phyloP scores from a whole-genome alignment of 2,888 invertebrate species.

The Liposcelis brunnea region DNA sequence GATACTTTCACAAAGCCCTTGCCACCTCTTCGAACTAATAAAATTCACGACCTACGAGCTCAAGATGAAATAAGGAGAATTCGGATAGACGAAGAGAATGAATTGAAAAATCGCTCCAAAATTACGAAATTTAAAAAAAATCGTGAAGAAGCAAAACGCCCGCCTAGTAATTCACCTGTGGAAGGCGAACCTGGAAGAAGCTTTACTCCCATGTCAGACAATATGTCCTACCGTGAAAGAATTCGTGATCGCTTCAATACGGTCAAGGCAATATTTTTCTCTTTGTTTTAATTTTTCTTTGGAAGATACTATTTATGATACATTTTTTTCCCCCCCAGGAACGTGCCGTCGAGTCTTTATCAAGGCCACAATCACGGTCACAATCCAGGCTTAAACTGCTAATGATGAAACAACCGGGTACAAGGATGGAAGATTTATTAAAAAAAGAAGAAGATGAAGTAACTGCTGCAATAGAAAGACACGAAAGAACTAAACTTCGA shows the following conservation, averaged over 20 bases:
- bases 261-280: constrained; percentile 19
- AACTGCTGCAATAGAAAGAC: constrained; percentile 19
- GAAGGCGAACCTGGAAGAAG: no score
- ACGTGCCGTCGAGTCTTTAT: constrained; percentile 22
- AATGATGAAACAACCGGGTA: constrained; percentile 9
- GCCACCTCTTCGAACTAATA: no score
- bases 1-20: no score
- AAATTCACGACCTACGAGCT: no score
- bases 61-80: no score
- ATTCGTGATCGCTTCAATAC: constrained; percentile 25
- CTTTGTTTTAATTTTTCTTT: background rate
- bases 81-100: no score
- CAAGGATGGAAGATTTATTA: background rate
- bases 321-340: constrained; percentile 17
- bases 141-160: no score
- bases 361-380: constrained; percentile 17
- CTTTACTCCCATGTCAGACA: constrained; percentile 20
- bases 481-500: constrained; percentile 17
- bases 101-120: no score
- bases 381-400: constrained; percentile 9
- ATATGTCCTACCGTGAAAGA: constrained; percentile 26
- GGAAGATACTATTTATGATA: background rate
- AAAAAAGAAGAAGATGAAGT: constrained; percentile 20
- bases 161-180: constrained; percentile 14
- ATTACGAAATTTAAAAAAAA: no score